Percentiles rank a stretch among this genome's conserved stretches.
Conservation (phyloP, 2,113 vertebrate genomes). For the Prunella himalayana region DNA sequence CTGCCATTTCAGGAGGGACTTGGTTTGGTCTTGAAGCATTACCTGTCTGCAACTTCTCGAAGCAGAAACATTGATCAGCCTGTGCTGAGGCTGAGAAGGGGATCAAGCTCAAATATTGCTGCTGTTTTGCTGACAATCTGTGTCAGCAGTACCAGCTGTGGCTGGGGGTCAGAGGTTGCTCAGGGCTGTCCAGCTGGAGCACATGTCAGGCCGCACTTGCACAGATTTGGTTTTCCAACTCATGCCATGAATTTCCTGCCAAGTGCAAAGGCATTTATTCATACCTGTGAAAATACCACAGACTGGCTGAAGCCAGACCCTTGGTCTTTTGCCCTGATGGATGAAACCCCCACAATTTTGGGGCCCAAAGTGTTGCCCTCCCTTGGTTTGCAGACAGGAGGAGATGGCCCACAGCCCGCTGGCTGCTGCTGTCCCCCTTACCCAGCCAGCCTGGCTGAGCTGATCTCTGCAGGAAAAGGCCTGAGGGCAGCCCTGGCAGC, state of each 20-base stretch:
- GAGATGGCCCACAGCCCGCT: fast-evolving
- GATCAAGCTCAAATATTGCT: background rate
- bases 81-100: background rate
- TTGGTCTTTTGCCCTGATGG: fast-evolving
- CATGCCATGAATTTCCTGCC: background rate
- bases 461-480: background rate
- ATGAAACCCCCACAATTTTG: background rate
- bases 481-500: background rate
- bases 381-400: background rate
- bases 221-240: background rate
- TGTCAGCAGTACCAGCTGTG: background rate
- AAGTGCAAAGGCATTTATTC: background rate
- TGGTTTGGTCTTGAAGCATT: background rate
- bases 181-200: background rate
- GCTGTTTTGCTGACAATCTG: background rate
- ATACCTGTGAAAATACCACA: fast-evolving
- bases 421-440: background rate
- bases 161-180: background rate
- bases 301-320: background rate
- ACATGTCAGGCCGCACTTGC: fast-evolving
- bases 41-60: background rate
- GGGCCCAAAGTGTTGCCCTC: background rate
- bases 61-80: background rate
- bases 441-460: background rate
- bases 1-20: background rate